Evolutionary conservation across 35 echinoderm and acorn worm genomes (phyloP), one percentile per base, ranked within the genome.

Genomic region (Apostichopus japonicus): DNA sequence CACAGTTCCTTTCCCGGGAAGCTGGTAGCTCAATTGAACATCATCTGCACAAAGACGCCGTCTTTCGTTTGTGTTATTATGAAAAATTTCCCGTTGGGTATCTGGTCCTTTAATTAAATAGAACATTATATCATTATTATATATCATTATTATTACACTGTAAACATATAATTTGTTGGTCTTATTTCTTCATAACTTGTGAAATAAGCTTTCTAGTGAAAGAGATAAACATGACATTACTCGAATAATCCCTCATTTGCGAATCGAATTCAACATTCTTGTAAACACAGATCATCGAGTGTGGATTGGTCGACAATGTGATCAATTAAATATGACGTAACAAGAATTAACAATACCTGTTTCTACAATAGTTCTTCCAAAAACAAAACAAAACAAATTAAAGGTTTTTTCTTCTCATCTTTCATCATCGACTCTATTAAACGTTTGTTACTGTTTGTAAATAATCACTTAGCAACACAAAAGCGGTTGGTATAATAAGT

Each of bases 1-100:
- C 10, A 80, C 51, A 6, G 78, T 80, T 53, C 78, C 78, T 80
- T 80, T 27, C 16, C 78, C 78, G 5, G 78, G 78, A 53, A 80
- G 33, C 33, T 80, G 78, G 4, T 33, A 27, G 16, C 33, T 80
- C 25, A 80, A 13, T 11, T 80, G 24, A 53, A 80, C 78, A 80
- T 80, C 78, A 61, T 61, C 57, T 8, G 57, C 16, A 75, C 71
- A 6, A 6, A 75, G n/a, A 75, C 17, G n/a, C n/a, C n/a, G 15
- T 7, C 21, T 75, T 75, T 75, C 71, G 71, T 75, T 75, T 23
- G 15, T 19, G 16, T n/a, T 75, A 23, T 75, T 75, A 19, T 75
- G 17, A n/a, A 21, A 19, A 15, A 75, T 19, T 75, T 75, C 16
- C 71, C n/a, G 2, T 15, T 75, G 71, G 16, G 7, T 75, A 19